Evolutionary conservation across 2,113 vertebrate species (phyloP), one percentile per base, ranked within the genome.

Genomic region (Ctenodactylus gundi): DNA sequence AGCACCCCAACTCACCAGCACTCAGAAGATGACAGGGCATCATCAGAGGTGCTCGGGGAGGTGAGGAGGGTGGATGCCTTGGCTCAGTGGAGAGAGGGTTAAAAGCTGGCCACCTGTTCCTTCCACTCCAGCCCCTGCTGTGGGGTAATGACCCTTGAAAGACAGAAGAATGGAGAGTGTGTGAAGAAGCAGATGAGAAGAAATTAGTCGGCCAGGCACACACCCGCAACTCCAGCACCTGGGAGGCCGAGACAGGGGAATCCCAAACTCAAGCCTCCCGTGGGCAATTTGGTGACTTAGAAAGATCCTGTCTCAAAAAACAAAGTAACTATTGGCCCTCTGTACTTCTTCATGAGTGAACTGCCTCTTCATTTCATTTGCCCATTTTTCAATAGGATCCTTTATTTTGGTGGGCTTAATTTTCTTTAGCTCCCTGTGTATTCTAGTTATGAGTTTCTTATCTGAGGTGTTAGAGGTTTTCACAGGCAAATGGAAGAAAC

Each of bases 111-210:
- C 51, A 44, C 44, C 60, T 73, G 62, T 60, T 55, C 1, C 13
- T 58, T 60, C 39, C 58, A 46, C 82, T 60, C 51, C 18, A 65
- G 18, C 15, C 64, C 44, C 57, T 11, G 9, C 39, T 21, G 39
- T 1, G 29, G 39, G 36, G 88, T 55, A 21, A 76, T 83, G 87
- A 92, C 94, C 97, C 83, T 95, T 93, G 96, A 97, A 94, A 96
- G 0, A 2, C 91, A 97, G 80, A 76, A 86, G 67, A 53, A 94
- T 5, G 49, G 83, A 95, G 68, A 96, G 93, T 96, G 95, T 31
- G 95, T 51, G 91, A 83, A 97, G 96, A 97, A 95, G 90, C 68
- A 96, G 93, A 97, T 97, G 95, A 97, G 97, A 98, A 96, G 96
- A 97, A 98, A 97, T 95, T 95, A 94, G 96, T 98, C 97, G 46